Base-by-base conservation (phyloP, 2,797 vertebrate species). In the Sebastes minor region DNA sequence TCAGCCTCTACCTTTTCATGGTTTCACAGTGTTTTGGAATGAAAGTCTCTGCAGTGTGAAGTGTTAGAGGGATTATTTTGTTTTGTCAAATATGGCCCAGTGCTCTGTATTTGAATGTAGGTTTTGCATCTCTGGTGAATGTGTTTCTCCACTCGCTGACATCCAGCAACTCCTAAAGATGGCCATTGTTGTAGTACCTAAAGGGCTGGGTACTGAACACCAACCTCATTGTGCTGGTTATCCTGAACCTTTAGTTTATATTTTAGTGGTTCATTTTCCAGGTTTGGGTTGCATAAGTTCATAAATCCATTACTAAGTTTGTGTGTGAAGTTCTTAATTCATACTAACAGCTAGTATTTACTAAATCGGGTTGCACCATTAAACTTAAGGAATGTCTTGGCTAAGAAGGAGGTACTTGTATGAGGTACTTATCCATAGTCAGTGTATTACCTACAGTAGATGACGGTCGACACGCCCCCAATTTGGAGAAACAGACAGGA, bases 21-120 rank as follows among this genome's bases (percentile, higher is more conserved):
- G 55, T 76, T 64, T 83, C 71, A 16, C 62, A 6, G 32, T 77
- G 80, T 81, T 69, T 78, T 61, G 57, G 74, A 23, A 52, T 85
- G 78, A 82, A 60, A 28, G 69, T 73, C 23, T 70, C 27, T 82
- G 22, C 23, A 18, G 18, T 72, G 68, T 86, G 46, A 77, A 71
- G 7, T 32, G 25, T 55, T 57, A 49, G 14, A 38, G 27, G 16
- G 64, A n/a, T 74, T 62, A 5, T 65, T 32, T 16, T 35, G 6
- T 53, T 30, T 68, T 33, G 14, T 88, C 84, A 88, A 88, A 88
- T 83, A 63, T 81, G 77, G 61, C 63, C 9, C 55, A 28, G 8
- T 55, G 61, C 61, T 68, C 73, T 85, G 82, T 89, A 83, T 91
- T 89, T 90, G 84, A 84, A 38, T 57, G 73, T 70, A 52, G 65